Base-by-base conservation (phyloP, 1,140 invertebrate species). In the Coenobita brevimanus region DNA sequence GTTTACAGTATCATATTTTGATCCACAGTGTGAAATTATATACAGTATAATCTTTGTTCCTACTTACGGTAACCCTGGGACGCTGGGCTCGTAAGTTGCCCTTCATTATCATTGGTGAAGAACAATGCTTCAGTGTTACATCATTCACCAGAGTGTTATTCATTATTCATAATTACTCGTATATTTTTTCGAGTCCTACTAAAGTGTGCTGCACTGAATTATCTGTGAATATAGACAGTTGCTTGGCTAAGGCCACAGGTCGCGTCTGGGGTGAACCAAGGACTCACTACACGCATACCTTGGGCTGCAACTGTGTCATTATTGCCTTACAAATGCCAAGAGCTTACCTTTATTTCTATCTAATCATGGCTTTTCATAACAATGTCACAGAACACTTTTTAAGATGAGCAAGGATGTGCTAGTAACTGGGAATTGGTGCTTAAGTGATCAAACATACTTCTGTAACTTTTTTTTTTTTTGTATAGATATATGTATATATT, bases 291-390 rank as follows among this genome's bases (percentile, higher is more conserved):
- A 76, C 64, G 78, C 78, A 33, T 46, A 75, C 69, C 75, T 86
- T 62, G 69, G 64, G 62, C 27, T 71, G 76, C 85, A 62, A 69
- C 76, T 81, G 76, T 87, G 85, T 80, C 79, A 76, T 87, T 46
- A 87, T 87, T 87, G 85, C 85, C 85, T 87, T 87, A 87, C 85
- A 87, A 87, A 87, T 87, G 85, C 85, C 85, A 87, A 87, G 85
- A 87, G 85, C 85, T 87, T 87, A 87, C 76, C 80, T 86, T 87
- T 46, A 71, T 87, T 67, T 87, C 64, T 81, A 67, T 82, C 79
- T 76, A 87, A 81, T 87, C 85, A 80, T 87, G 85, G 76, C 85
- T 87, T 87, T n/a, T 87, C 75, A 80, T 80, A 62, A 41, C 80
- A 71, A 71, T 87, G 73, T 73, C 76, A 87, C 62, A 73, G 85